Conservation (phyloP, 2,888 invertebrate species). For the Hyposoter dolosus region DNA sequence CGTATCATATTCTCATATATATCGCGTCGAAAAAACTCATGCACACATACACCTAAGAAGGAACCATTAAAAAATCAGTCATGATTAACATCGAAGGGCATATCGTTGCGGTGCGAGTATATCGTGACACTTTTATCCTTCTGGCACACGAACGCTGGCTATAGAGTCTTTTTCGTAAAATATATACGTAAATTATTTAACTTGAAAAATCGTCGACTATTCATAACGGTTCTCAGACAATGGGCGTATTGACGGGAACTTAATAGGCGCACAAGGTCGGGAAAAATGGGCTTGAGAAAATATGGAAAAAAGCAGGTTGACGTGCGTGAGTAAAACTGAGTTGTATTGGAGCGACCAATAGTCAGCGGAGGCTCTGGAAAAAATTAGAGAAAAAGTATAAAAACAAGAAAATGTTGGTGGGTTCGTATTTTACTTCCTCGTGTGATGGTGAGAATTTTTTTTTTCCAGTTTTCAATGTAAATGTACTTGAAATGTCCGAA, state of each 20-base stretch:
- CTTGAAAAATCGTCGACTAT: constrained; percentile 30
- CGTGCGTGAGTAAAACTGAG: not conserved
- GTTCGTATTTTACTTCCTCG: not conserved
- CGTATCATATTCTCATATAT: constrained; percentile 51
- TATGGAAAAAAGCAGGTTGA: not conserved
- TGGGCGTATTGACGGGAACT: constrained; percentile 12
- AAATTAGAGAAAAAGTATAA: not conserved
- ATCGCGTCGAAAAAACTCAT: constrained; percentile 26
- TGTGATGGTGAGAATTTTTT: too few relatives aligned
- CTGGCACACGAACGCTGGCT: not conserved
- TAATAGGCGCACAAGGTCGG: not conserved
- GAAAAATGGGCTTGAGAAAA: not conserved
- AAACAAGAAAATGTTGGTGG: too few relatives aligned
- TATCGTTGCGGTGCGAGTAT: constrained; percentile 24
- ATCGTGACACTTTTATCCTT: constrained; percentile 25
- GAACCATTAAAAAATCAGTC: constrained; percentile 60
- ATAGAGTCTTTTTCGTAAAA: constrained; percentile 3
- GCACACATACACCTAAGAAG: not conserved
- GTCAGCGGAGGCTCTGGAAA: not conserved
- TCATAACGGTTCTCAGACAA: constrained; percentile 14
- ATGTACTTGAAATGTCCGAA: too few relatives aligned
- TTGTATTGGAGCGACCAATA: not conserved
- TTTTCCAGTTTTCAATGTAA: too few relatives aligned
- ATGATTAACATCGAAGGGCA: constrained; percentile 43
- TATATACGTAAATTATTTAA: constrained; percentile 7